Base-by-base conservation (phyloP, 2,113 vertebrate genomes). In the Coreoperca whiteheadi region DNA sequence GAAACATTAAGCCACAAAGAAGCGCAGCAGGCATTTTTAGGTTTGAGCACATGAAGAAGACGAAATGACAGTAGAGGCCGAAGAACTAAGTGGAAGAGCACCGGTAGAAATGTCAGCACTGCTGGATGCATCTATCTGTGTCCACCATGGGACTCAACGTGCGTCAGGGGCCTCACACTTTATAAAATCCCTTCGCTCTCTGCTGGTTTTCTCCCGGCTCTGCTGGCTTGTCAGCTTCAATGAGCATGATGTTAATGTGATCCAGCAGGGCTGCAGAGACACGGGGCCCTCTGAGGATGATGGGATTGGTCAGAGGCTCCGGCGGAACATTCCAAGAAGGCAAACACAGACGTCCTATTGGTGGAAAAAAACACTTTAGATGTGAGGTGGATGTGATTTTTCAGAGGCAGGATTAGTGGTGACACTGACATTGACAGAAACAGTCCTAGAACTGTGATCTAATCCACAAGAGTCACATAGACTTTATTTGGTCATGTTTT, bases 181-280 rank as follows among this genome's bases (percentile, higher is more conserved):
- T 39, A 25, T 74, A 41, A 85, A 86, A 76, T 57, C 74, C 77
- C 88, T 88, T 68, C 0, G 5, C 82, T 90, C 77, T 81, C 85
- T 82, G 79, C 84, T 21, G 83, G 74, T 82, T 88, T 69, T 86
- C 87, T 78, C 83, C 57, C 51, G 61, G 79, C 85, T 83, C 87
- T 34, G 84, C 69, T 66, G 79, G 66, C 84, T 89, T 83, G 92
- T 93, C 92, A 68, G 72, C 81, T 76, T 68, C 79, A 20, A 92
- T 92, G 84, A 91, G 70, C 0, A 6, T 90, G 87, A 89, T 63
- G 72, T 50, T 92, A 84, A 93, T 91, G 79, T 87, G 92, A 94
- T 90, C 39, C 83, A 92, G 85, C 93, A 90, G 85, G 74, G 56
- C 84, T 32, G 67, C 75, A 75, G 77, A 89, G 83, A 84, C 82